Percentiles rank a stretch among this genome's conserved stretches.
Conservation (phyloP, 2,113 vertebrate species). For the Cottus gobio region DNA sequence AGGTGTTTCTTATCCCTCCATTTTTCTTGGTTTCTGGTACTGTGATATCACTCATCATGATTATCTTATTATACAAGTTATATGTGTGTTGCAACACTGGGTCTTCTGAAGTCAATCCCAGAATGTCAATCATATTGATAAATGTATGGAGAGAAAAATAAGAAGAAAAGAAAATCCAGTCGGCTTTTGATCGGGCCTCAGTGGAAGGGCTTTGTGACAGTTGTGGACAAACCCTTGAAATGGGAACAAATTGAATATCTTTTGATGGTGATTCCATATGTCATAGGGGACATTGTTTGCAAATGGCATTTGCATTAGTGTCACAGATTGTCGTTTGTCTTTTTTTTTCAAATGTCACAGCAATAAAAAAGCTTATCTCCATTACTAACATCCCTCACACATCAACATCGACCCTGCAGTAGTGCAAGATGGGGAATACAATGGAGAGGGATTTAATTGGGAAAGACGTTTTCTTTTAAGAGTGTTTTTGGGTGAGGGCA, state of each 20-base stretch:
- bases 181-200: not conserved
- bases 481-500: not conserved
- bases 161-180: not conserved
- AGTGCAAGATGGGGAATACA: constrained; percentile 11
- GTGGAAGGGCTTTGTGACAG: constrained; percentile 1
- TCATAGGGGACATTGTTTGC: constrained; percentile 27
- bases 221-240: constrained; percentile 11
- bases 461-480: not conserved
- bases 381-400: constrained; percentile 35
- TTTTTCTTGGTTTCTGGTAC: not conserved
- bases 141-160: not conserved
- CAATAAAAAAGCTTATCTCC: constrained; percentile 59
- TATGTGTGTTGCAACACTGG: not conserved
- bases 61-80: not conserved
- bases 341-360: constrained; percentile 64
- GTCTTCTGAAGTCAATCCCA: not conserved
- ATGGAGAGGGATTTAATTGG: not conserved
- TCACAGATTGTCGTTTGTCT: constrained; percentile 54
- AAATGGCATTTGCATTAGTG: constrained; percentile 58
- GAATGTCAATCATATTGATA: not conserved
- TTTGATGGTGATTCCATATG: constrained; percentile 27
- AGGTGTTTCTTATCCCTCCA: not conserved
- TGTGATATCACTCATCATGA: not conserved
- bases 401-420: constrained; percentile 46
- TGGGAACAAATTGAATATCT: constrained; percentile 21